These are phyloP conservation scores for Drosophila tsacasi DNA, from an alignment of 1,140 invertebrate species.

Conservation along the genomic window DNA sequence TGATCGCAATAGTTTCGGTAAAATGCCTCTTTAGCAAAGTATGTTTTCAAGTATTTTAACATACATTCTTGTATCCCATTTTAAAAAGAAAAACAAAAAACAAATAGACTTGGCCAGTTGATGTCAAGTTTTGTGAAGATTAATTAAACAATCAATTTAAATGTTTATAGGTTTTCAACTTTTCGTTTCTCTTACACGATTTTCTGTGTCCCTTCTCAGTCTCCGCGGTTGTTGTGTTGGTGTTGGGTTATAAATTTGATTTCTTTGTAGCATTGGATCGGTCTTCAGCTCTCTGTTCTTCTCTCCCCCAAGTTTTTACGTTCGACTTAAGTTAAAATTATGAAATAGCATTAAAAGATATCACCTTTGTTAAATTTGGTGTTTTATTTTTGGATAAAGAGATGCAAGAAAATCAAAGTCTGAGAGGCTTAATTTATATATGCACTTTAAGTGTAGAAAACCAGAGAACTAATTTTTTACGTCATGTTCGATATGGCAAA, in stretches of 20 bases:
- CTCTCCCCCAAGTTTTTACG: neutral
- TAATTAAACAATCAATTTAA: slow-evolving; percentile 85
- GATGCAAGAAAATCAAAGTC: neutral
- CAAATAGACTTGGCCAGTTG: slow-evolving; percentile 37
- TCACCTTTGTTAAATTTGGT: slow-evolving; percentile 54
- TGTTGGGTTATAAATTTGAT: slow-evolving; percentile 72
- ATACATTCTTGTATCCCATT: neutral
- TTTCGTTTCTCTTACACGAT: slow-evolving; percentile 79
- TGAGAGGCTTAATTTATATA: neutral
- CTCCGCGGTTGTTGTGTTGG: slow-evolving; percentile 43
- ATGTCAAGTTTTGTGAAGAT: slow-evolving; percentile 83
- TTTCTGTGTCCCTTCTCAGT: slow-evolving; percentile 46
- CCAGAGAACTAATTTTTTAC: neutral
- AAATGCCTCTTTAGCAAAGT: neutral
- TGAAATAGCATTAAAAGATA: slow-evolving; percentile 73
- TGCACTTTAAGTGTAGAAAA: neutral
- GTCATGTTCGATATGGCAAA: slow-evolving; percentile 1
- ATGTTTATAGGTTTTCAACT: slow-evolving; percentile 84
- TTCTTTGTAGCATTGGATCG: slow-evolving; percentile 66
- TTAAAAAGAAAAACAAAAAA: neutral
- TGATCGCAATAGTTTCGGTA: slow-evolving; percentile 7
- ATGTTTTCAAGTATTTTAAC: slow-evolving; percentile 5
- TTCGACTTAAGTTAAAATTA: slow-evolving; percentile 67
- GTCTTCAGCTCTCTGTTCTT: slow-evolving; percentile 30
- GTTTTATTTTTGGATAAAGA: slow-evolving; percentile 3